Evolutionary conservation across 2,797 vertebrate genomes (phyloP), one percentile per base, ranked within the genome.

Genomic region (Gallirallus australis): DNA sequence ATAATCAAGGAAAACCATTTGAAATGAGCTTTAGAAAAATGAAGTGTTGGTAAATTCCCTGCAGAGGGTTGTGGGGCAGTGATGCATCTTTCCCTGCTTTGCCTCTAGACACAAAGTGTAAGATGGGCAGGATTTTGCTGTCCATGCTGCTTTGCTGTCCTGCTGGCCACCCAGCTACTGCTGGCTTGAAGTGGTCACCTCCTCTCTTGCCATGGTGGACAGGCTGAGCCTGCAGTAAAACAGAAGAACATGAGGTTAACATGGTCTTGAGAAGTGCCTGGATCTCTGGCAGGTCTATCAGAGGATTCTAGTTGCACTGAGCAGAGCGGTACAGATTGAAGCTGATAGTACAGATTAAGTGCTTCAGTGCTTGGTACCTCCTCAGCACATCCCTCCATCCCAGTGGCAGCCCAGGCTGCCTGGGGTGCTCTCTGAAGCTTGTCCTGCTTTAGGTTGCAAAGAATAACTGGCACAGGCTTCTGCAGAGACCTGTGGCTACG

Each of bases 21-120:
- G 53, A 90, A 94, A 89, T 47, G 76, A 91, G 63, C 77, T 79
- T 81, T 63, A 52, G 60, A 81, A 89, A 78, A 48, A 18, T 20
- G 64, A 77, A 92, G 35, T 66, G 60, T 52, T 90, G 50, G 63
- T 66, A 66, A 89, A 91, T 69, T 68, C 56, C 20, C 27, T 30
- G 33, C 57, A 54, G 82, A 42, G 57, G 42, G 15, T 33, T 65
- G 45, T 2, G 1, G 76, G 76, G 15, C 25, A 33, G 33, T 0
- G 7, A 24, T 66, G 15, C 61, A 31, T 48, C 37, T 16, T 50
- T 83, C 40, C 1, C 2, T 86, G 48, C 31, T 77, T 47, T 64
- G 30, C 18, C 48, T 70, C 53, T 48, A 66, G 31, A 11, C 3
- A 3, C 24, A 23, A 48, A 45, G n/a, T 4, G 40, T 19, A 37